Evolutionary conservation across 2,888 invertebrate species (phyloP).

Genomic region (Oscheius sp.): DNA sequence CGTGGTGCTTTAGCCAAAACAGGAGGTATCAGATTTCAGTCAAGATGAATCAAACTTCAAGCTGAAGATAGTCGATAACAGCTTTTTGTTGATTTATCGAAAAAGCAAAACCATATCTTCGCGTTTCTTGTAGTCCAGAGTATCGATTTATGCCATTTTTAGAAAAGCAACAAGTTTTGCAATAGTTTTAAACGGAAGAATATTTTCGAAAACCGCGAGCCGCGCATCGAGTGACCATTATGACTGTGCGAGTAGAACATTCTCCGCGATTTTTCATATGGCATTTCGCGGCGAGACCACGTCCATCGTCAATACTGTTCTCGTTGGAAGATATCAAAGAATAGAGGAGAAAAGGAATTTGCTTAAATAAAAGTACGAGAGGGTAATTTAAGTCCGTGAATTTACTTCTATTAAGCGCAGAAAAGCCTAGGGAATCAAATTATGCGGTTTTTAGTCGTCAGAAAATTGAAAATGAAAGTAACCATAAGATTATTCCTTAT

Average conservation of each 20-base stretch:
- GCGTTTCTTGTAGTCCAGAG: too few species aligned
- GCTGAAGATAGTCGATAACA: background rate
- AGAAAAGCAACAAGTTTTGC: too few species aligned
- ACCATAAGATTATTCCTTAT: background rate
- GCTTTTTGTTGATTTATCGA: background rate
- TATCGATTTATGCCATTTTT: too few species aligned
- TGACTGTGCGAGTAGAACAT: slow-evolving; percentile 20
- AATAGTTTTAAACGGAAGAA: background rate
- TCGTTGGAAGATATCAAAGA: slow-evolving; percentile 3
- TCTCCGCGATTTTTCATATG: slow-evolving; percentile 19
- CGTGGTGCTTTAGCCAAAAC: background rate
- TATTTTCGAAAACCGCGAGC: background rate
- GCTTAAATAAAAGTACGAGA: background rate
- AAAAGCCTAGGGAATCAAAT: background rate
- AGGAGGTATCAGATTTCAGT: background rate
- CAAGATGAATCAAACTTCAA: background rate
- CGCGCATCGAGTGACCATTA: background rate
- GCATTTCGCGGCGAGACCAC: slow-evolving; percentile 5
- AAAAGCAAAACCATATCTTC: background rate
- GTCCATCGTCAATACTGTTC: background rate
- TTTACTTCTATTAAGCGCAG: background rate
- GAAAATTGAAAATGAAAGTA: background rate
- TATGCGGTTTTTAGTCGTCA: background rate
- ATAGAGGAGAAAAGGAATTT: background rate
- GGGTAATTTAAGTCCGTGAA: background rate